Evolutionary conservation across 2,113 vertebrate species (phyloP), one percentile per base, ranked within the genome.

Genomic region (Megaceryle torquata): DNA sequence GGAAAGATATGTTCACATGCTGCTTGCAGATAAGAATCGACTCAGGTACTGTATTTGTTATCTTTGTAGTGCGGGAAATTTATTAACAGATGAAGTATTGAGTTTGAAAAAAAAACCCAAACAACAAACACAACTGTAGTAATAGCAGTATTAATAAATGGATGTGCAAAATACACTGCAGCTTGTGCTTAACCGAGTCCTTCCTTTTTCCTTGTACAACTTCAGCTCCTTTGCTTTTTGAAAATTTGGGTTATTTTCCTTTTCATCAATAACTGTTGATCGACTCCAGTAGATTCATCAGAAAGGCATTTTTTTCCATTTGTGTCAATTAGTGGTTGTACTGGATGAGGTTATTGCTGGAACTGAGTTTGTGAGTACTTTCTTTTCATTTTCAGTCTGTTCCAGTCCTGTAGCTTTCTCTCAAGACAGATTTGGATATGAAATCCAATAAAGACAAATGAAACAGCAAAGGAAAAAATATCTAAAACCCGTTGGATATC

Each of bases 1-100:
- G 89, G 99, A 99, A 91, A 98, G 99, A 94, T 99, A 99, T 24
- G 97, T 99, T 75, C 99, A 99, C 46, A 98, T 98, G 86, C 97
- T 99, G 87, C 98, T 99, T 87, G 98, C 98, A 2, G 99, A 99
- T 95, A 98, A 96, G 54, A 53, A 89, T 29, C 98, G 98, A n/a
- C 98, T 99, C 89, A 98, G 99, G 99, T 99, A 97, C 89, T 51
- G 37, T 13, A 2, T 26, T 54, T 56, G 24, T 8, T 26, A 6
- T 26, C 64, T 85, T 37, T 39, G 37, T 11, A 16, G 15, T 51
- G 54, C 35, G 51, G 51, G 43, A 48, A 29, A 7, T 46, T 8
- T 14, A 3, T 5, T 81, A 48, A 13, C 24, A 50, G 20, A 51
- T 50, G n/a, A 53, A 57, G 20, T 41, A 10, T 35, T 74, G 31